phyloP scores from a whole-genome alignment of 30 jellyfish, hydroid and myxozoan genomes.

The Turritopsis rubra region DNA sequence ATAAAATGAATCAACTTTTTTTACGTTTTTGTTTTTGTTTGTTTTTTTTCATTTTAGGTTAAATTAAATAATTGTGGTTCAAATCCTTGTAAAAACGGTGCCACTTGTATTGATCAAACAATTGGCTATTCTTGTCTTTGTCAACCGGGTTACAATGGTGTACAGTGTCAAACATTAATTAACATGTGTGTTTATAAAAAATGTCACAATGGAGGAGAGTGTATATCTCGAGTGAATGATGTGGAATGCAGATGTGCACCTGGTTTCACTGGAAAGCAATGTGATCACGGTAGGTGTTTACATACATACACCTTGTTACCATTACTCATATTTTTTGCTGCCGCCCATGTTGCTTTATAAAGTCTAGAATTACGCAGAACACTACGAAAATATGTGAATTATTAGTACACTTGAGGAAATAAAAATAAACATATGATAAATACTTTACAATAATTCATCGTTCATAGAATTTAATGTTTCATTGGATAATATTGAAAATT shows the following conservation, averaged over 20 bases:
- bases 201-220: conserved; percentile 78
- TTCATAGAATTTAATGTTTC: too few relatives aligned
- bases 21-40: too few relatives aligned
- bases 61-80: conserved; percentile 60
- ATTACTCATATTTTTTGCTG: background rate
- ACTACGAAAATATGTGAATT: too few relatives aligned
- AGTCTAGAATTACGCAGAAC: too few relatives aligned
- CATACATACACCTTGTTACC: background rate
- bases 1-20: too few relatives aligned
- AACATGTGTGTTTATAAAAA: conserved; percentile 78
- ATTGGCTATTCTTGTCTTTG: conserved; percentile 72
- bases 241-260: conserved; percentile 80
- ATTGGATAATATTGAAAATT: too few relatives aligned
- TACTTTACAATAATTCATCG: too few relatives aligned
- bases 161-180: conserved; percentile 47
- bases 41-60: conserved; percentile 11
- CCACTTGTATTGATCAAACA: conserved; percentile 54
- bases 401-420: too few relatives aligned
- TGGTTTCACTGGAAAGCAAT: conserved; percentile 78
- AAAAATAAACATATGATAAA: too few relatives aligned
- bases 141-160: conserved; percentile 56
- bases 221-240: conserved; percentile 63
- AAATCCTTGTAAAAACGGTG: conserved; percentile 77
- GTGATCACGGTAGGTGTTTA: conserved; percentile 71
- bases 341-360: background rate